Base-by-base conservation (phyloP, 2,888 invertebrate species). In the Neoaliturus tenellus region DNA sequence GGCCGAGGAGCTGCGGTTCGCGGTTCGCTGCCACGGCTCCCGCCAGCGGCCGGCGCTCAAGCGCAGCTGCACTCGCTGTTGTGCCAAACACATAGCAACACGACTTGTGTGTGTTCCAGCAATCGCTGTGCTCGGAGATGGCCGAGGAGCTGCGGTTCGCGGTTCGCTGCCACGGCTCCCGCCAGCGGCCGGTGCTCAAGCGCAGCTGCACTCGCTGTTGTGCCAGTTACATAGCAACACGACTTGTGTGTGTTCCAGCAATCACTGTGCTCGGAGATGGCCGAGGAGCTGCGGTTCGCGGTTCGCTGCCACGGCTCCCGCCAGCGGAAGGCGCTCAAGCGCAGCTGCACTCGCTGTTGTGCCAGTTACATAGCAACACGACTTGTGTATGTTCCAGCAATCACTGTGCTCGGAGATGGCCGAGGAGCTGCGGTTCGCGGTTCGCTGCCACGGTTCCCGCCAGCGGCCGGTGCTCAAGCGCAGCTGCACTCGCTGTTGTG, bases 351-450 rank as follows among this genome's bases (percentile, higher is more conserved):
- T 6, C 93, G 96, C 88, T 96, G 96, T 88, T 94, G 95, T 35
- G 0, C 95, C 95, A 48, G 3, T 48, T 48, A 48, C 14, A 48
- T 48, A 48, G 10, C 10, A 35, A 35, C 35, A 6, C 35, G 10
- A 4, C 35, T 35, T 35, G 4, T 6, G 6, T 6, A 35, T 48
- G 80, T 85, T 83, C 23, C 90, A 93, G 90, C 96, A 98, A 92
- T 97, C 98, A 0, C 91, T 98, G 80, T 98, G 98, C 90, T 96
- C 97, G 58, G 98, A 98, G 92, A 98, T 98, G 97, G 97, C 94
- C 0, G 95, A 98, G 91, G 98, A 98, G 91, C 91, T 98, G 85
- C 92, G 97, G 39, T 98, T 98, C 89, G 98, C 98, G 0, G 94
- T 98, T 90, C 93, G 96, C 78, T 98, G 98, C 90, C 94, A 94